Base-by-base conservation (phyloP, 2,113 vertebrate genomes). In the Himantopus leucocephalus region DNA sequence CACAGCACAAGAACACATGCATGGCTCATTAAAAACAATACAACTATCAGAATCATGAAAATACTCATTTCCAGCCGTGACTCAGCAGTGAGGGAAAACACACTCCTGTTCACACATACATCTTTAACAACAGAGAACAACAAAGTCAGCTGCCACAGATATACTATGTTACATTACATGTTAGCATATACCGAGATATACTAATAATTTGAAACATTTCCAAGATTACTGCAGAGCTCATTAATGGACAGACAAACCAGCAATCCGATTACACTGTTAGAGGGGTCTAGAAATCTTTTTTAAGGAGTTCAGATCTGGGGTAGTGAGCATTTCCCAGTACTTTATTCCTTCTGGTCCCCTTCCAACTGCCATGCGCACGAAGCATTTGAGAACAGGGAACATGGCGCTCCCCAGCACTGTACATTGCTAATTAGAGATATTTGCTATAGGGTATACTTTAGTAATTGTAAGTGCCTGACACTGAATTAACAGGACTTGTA, bases 91-190 rank as follows among this genome's bases (percentile, higher is more conserved):
- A 86, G 8, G 39, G 16, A 58, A 67, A 92, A 35, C 3, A 47
- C 15, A 15, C 26, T 74, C 14, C 74, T 71, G 26, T 21, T 87
- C 56, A 71, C 10, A 62, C 8, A 7, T 2, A 35, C 17, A 24
- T 37, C 78, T 62, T 67, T 3, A 75, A 37, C 16, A 41, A 41
- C 26, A 39, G 53, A 53, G n/a, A 53, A 43, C 10, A 64, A 34
- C 32, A 67, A 88, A 37, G 32, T 24, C 56, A 72, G 41, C 22
- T 41, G 43, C 39, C 45, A 53, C 8, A 73, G 39, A n/a, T 6
- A 59, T 0, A n/a, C 30, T 32, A 11, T 5, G 6, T 12, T 43
- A 74, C 4, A 1, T 50, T 72, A 13, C 5, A 16, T 9, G 3
- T 27, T 17, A 50, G 23, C 9, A 53, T 3, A 16, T 3, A 70